Base-by-base conservation (phyloP, 1,140 invertebrate genomes). In the Helicoverpa armigera region DNA sequence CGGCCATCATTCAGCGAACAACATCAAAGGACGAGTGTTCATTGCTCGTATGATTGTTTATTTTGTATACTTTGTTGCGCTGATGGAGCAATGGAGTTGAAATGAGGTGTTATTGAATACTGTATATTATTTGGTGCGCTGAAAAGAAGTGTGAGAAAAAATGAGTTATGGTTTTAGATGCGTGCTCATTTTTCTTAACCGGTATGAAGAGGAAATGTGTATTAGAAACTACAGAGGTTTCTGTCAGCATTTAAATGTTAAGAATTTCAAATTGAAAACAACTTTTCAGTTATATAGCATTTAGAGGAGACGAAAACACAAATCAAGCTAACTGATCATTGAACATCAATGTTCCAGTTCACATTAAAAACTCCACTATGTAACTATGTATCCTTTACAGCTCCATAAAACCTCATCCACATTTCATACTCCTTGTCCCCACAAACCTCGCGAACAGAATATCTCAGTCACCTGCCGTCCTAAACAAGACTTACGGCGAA, bases 401-500 rank as follows among this genome's bases (percentile, higher is more conserved):
- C 23, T 63, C 61, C 23, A 43, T 29, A 11, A 23, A 70, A 13
- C 18, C 65, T 69, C 18, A 51, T 70, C 50, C 50, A 70, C 48
- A 1, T 3, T 69, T 69, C 65, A 9, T 73, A 56, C 51, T 73
- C 51, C 31, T 11, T 31, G 29, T 18, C 13, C 11, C 12, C 29
- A 16, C 18, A 10, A 18, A 69, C n/a, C n/a, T 35, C 69, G 10
- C 14, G 16, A 10, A 43, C 51, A 23, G 16, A 73, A 23, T 65
- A 65, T 50, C 61, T 65, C 48, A 77, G 48, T 74, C 81, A 74
- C 75, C 74, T 78, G 81, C 65, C 74, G 35, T 73, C 74, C 48
- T 78, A 82, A 82, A 82, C 81, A 78, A 82, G 81, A 75, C 74
- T 82, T 76, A 82, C 23, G 16, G 14, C 54, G 80, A 76, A 60